Percentiles rank a stretch among this genome's conserved stretches.
phyloP scores from a whole-genome alignment of 37 sponge, comb jelly and placozoan genomes.

The Theonella swinhoei region DNA sequence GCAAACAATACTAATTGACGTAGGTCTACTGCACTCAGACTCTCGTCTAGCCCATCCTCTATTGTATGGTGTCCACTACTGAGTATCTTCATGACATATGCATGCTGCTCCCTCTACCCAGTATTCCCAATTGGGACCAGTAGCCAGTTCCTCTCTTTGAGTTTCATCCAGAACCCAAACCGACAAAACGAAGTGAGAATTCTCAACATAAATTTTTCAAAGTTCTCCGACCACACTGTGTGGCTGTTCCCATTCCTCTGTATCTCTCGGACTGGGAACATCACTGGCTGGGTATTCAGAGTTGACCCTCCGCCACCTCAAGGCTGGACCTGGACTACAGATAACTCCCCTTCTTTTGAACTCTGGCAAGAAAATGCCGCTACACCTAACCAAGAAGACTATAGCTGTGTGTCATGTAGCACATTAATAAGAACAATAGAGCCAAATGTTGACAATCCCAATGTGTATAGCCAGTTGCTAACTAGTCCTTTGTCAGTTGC shows the following conservation, averaged over 20 bases:
- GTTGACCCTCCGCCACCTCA: neutral
- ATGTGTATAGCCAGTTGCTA: neutral
- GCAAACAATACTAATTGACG: too few relatives aligned
- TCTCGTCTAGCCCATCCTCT: too few relatives aligned
- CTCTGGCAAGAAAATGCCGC: neutral
- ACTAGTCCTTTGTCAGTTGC: neutral
- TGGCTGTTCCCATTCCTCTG: neutral
- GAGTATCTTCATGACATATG: too few relatives aligned
- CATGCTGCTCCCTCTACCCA: too few relatives aligned
- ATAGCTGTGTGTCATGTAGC: neutral
- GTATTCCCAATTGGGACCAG: too few relatives aligned
- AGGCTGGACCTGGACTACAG: neutral
- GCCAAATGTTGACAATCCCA: neutral
- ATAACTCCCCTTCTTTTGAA: neutral
- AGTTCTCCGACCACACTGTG: too few relatives aligned
- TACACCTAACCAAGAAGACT: neutral
- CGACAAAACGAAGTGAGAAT: neutral
- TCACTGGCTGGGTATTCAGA: neutral
- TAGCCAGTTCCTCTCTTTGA: neutral
- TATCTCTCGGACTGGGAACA: neutral
- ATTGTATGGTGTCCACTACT: too few relatives aligned
- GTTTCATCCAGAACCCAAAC: neutral
- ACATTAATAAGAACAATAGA: too few relatives aligned
- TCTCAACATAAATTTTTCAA: too few relatives aligned
- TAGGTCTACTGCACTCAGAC: too few relatives aligned